phyloP scores from a whole-genome alignment of 2,797 vertebrate genomes.

The Onychomys arenicola region DNA sequence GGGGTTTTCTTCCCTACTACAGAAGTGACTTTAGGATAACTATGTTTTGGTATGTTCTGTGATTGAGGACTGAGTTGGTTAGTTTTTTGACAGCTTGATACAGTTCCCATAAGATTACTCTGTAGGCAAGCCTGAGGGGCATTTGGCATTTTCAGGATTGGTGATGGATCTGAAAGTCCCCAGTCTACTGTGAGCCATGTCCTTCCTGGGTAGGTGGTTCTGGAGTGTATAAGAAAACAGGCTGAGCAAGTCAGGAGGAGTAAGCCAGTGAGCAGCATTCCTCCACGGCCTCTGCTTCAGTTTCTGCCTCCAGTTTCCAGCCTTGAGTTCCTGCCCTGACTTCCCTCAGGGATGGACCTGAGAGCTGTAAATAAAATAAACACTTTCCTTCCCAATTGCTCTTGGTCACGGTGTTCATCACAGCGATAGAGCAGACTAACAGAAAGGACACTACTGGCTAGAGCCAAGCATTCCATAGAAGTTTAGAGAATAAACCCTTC shows the following conservation, averaged over 20 bases:
- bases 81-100: not conserved
- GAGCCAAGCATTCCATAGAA: not conserved
- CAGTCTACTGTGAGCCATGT: not conserved
- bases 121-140: not conserved
- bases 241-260: not conserved
- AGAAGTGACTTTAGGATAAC: not conserved
- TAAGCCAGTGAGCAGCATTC: not conserved
- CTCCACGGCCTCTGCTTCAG: not conserved
- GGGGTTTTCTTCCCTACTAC: not conserved
- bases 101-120: not conserved
- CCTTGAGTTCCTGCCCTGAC: not conserved
- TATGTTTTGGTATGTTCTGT: constrained; percentile 10
- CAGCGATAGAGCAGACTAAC: not conserved
- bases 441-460: not conserved
- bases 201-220: not conserved
- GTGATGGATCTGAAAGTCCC: not conserved
- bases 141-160: not conserved
- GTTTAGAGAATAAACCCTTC: not conserved
- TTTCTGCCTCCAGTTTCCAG: not conserved
- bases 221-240: no score
- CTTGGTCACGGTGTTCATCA: not conserved
- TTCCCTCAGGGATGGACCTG: not conserved
- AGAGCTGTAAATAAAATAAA: not conserved
- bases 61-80: not conserved
- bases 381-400: not conserved